These are phyloP conservation scores for Neofelis nebulosa DNA, from an alignment of 2,113 vertebrate species.

Conservation along the genomic window DNA sequence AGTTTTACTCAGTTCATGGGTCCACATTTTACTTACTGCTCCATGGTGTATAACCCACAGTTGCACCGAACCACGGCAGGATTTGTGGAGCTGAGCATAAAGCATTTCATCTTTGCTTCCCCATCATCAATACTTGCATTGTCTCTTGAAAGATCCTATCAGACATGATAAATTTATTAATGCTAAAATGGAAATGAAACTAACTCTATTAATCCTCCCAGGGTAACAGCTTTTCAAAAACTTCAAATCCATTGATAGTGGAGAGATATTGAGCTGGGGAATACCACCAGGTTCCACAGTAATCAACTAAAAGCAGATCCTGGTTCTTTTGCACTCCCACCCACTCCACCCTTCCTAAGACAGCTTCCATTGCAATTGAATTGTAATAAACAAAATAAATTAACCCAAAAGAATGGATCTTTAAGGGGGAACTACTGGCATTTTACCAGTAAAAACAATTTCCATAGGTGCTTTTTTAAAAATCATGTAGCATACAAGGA, in stretches of 20 bases:
- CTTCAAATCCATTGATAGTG: not conserved
- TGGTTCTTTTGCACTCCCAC: not conserved
- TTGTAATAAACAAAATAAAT: not conserved
- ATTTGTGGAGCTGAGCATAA: not conserved
- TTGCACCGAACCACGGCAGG: not conserved
- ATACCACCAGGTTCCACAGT: not conserved
- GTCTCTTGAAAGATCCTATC: not conserved
- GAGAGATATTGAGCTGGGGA: not conserved
- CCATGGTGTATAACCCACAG: not conserved
- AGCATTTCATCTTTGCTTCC: not conserved
- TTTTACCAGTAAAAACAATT: constrained; percentile 13
- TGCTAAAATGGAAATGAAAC: constrained; percentile 24
- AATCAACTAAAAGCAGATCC: not conserved
- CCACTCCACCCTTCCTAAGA: not conserved
- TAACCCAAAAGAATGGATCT: not conserved
- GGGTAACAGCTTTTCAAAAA: not conserved
- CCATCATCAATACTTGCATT: not conserved
- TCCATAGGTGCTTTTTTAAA: not conserved
- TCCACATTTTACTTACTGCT: not conserved
- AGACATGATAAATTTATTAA: not conserved
- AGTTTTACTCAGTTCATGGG: not conserved
- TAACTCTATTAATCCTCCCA: not conserved
- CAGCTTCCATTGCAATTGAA: not conserved
- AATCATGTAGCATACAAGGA: not conserved
- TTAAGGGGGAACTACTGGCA: not conserved